Conservation (phyloP, 1,140 invertebrate genomes). For the Diachasma alloeum region DNA sequence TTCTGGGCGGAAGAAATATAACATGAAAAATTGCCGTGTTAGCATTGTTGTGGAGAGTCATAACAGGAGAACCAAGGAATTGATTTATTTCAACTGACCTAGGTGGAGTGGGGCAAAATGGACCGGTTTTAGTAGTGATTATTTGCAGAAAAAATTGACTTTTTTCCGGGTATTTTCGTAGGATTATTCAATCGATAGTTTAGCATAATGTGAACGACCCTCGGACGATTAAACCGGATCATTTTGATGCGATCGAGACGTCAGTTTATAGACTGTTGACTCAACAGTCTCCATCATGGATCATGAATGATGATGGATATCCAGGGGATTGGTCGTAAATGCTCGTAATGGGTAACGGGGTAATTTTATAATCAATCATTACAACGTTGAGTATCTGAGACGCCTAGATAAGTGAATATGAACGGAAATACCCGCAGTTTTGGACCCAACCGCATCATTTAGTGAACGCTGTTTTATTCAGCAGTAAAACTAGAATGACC, state of each 20-base stretch:
- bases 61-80: too few species aligned
- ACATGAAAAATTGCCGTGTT: too few species aligned
- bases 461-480: background rate
- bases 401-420: background rate
- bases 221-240: constrained; percentile 10
- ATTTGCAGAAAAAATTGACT: too few species aligned
- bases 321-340: constrained; percentile 19
- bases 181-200: background rate
- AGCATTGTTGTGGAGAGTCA: too few species aligned
- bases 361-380: constrained; percentile 30
- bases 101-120: too few species aligned
- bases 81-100: too few species aligned
- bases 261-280: background rate
- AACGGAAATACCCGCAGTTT: background rate
- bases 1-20: too few species aligned
- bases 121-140: too few species aligned
- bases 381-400: constrained; percentile 16
- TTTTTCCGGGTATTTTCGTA: too few species aligned
- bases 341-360: constrained; percentile 21
- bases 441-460: background rate
- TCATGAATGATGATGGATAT: constrained; percentile 29
- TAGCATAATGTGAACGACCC: constrained; percentile 19
- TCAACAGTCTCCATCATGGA: constrained; percentile 3
- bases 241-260: constrained; percentile 5
- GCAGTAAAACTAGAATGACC: too few species aligned